A percentile compares a stretch with the other conserved stretches of the same genome.
Evolutionary conservation across 2,797 vertebrate genomes (phyloP).

Genomic region (Rhabdophis nuchalis): DNA sequence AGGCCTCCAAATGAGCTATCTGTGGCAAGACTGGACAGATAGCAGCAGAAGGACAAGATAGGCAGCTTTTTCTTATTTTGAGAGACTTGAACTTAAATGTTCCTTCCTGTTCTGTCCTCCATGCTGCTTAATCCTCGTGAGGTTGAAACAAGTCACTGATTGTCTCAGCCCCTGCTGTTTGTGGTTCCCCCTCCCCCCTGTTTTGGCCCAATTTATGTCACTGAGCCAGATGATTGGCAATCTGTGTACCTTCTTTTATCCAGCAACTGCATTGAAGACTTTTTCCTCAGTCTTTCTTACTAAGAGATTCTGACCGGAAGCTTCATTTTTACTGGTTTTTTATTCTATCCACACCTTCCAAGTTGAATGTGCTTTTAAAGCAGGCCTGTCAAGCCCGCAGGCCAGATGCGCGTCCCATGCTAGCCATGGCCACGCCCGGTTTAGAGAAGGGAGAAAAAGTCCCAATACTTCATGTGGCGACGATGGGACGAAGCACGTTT

Average conservation of each 20-base stretch:
- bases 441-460: too few relatives aligned
- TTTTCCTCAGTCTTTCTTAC: neutral
- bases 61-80: neutral
- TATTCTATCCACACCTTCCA: neutral
- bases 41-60: neutral
- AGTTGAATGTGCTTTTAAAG: neutral
- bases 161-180: neutral
- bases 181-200: fast-evolving
- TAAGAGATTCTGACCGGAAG: neutral
- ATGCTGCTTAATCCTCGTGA: neutral
- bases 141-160: neutral
- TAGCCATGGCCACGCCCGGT: too few relatives aligned
- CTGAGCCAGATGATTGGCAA: neutral
- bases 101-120: neutral
- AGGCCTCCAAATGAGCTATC: neutral
- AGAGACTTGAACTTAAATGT: neutral
- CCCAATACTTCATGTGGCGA: too few relatives aligned
- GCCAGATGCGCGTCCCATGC: too few relatives aligned
- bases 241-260: neutral
- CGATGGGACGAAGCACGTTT: too few relatives aligned
- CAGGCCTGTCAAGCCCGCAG: too few relatives aligned
- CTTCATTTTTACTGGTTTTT: neutral
- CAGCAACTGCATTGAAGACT: neutral
- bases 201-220: neutral
- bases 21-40: neutral